Evolutionary conservation across 2,113 vertebrate species (phyloP).

Genomic region (Athene cunicularia): DNA sequence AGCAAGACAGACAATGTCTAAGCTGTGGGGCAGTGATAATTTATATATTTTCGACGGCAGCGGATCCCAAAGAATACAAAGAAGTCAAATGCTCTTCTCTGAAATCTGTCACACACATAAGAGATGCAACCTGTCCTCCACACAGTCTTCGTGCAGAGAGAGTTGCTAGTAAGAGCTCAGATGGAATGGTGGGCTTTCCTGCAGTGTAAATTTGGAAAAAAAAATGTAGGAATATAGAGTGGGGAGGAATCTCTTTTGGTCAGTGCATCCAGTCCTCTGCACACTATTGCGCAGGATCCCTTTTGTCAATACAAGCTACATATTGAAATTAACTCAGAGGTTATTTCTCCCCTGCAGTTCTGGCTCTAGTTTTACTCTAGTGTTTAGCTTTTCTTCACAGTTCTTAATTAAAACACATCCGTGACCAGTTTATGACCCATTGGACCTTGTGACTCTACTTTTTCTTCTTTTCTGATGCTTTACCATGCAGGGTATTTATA

Average conservation of each 20-base stretch:
- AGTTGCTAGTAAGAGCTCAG: not conserved
- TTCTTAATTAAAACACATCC: not conserved
- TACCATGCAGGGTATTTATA: not conserved
- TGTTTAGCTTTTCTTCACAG: not conserved
- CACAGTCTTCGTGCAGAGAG: not conserved
- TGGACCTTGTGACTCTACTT: not conserved
- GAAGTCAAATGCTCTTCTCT: not conserved
- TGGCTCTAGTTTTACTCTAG: not conserved
- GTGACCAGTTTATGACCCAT: not conserved
- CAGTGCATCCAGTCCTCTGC: not conserved
- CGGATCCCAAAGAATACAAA: not conserved
- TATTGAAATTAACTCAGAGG: not conserved
- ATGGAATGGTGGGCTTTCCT: not conserved
- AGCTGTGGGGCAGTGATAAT: not conserved
- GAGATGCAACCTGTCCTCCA: not conserved
- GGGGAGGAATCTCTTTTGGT: not conserved
- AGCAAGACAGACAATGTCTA: not conserved
- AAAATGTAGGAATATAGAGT: rapidly evolving
- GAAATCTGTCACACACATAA: rapidly evolving
- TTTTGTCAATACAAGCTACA: rapidly evolving
- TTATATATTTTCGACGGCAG: not conserved
- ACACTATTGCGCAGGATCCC: not conserved
- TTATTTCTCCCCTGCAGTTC: not conserved
- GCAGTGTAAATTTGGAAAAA: not conserved
- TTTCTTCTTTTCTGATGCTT: not conserved